Conservation (phyloP, 2,113 vertebrate genomes). For the Tachuris rubrigastra region DNA sequence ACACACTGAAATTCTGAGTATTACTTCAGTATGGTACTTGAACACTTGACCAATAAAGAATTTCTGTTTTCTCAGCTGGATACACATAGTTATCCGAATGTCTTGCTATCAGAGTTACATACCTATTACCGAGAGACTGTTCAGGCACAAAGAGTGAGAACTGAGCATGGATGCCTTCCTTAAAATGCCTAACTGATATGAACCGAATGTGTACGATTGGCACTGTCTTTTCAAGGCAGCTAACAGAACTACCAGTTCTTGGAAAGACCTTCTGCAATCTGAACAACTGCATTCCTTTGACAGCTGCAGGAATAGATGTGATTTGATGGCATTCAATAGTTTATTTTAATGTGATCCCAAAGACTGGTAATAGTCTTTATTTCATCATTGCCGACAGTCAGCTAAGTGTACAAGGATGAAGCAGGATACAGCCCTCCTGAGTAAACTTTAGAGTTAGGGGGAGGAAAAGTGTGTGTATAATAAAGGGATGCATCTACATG, state of each 20-base stretch:
- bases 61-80: background rate
- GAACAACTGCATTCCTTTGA: background rate
- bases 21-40: background rate
- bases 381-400: background rate
- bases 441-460: background rate
- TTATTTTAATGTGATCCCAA: background rate
- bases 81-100: background rate
- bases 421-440: background rate
- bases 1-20: background rate
- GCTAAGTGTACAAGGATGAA: accelerated
- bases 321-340: background rate
- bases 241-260: background rate
- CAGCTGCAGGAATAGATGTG: background rate
- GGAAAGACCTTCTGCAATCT: background rate
- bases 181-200: background rate
- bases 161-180: background rate
- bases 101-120: background rate
- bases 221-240: background rate
- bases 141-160: background rate
- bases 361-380: background rate
- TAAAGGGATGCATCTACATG: background rate
- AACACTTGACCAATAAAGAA: background rate
- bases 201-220: background rate
- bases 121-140: background rate
- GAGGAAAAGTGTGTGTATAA: background rate